phyloP scores from a whole-genome alignment of 2,797 vertebrate species.

The Gallinago solitaria region DNA sequence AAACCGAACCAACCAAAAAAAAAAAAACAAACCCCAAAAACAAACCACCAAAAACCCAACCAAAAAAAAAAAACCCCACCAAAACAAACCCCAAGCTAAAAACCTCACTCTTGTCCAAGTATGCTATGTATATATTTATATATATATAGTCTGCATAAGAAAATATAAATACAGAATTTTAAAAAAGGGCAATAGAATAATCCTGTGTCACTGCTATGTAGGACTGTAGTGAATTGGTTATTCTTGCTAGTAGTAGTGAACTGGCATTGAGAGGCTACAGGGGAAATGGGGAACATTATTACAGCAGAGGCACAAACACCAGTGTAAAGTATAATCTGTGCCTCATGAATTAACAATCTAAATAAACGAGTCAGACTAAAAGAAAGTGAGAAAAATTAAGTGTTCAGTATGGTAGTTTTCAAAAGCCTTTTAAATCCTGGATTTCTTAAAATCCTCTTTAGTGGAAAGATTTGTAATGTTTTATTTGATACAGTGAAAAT shows the following conservation, averaged over 20 bases:
- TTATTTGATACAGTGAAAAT: background rate
- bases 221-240: background rate
- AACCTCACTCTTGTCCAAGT: background rate
- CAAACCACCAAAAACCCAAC: background rate
- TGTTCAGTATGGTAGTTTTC: background rate
- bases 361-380: background rate
- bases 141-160: background rate
- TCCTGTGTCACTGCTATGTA: background rate
- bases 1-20: background rate
- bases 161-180: background rate
- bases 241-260: background rate
- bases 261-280: background rate
- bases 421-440: background rate
- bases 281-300: accelerated
- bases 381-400: background rate
- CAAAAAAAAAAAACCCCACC: no score
- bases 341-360: background rate
- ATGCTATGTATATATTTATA: background rate
- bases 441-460: background rate
- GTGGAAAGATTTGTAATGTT: background rate
- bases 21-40: no score
- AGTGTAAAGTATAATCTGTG: background rate
- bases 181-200: background rate
- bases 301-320: background rate
- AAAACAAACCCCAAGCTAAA: background rate